A percentile compares a stretch with the other conserved stretches of the same genome.
Evolutionary conservation across 64 coral and sea anemone genomes (phyloP).

Genomic region (Montipora cactus): DNA sequence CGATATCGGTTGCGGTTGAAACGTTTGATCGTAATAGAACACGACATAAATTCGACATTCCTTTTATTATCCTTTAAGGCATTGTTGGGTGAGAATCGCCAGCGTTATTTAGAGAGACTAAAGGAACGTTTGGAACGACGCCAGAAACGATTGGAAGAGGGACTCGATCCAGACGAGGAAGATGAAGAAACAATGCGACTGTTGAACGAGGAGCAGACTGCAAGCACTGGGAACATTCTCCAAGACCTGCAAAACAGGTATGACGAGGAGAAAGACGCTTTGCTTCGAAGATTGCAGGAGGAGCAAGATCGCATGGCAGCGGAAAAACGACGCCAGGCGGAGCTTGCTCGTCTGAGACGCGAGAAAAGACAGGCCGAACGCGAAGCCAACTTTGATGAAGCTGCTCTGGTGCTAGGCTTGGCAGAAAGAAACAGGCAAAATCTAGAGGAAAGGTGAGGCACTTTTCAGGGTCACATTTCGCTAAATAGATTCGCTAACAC

Average conservation of each 20-base stretch:
- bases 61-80: conserved; percentile 35
- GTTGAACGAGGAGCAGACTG: conserved; percentile 78
- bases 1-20: neutral
- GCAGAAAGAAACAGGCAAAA: conserved; percentile 91
- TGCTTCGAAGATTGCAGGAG: conserved; percentile 84
- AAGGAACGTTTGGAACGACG: conserved; percentile 82
- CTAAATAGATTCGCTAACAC: too few relatives aligned
- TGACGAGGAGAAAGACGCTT: conserved; percentile 93
- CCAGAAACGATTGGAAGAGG: conserved; percentile 73
- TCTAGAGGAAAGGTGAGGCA: conserved; percentile 83
- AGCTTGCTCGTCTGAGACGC: conserved; percentile 77
- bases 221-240: conserved; percentile 84
- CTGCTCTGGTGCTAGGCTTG: conserved; percentile 88
- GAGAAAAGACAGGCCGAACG: conserved; percentile 87
- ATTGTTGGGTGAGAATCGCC: conserved; percentile 92
- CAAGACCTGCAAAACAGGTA: conserved; percentile 95
- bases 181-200: conserved; percentile 82
- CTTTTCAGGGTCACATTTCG: neutral
- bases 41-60: too few relatives aligned
- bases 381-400: conserved; percentile 82
- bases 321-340: conserved; percentile 81
- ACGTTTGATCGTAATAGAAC: neutral
- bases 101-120: conserved; percentile 82
- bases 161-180: conserved; percentile 87
- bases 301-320: conserved; percentile 69